These are phyloP conservation scores for Neocloeon triangulifer DNA, from an alignment of 1,140 invertebrate species.

Conservation along the genomic window DNA sequence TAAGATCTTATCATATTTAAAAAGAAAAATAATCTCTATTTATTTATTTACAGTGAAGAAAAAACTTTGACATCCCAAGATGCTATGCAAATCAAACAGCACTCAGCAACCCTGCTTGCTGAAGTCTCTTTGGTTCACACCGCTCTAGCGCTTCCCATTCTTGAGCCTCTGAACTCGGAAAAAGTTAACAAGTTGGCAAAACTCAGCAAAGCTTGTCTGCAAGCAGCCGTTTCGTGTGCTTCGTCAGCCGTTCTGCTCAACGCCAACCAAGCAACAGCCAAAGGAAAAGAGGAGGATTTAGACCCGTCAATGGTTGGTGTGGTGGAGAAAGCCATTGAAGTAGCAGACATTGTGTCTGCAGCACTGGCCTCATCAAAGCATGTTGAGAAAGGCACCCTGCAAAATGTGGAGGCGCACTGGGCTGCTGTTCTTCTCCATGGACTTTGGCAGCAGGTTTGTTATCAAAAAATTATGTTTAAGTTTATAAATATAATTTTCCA, in stretches of 20 bases:
- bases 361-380: no score
- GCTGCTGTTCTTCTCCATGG: no score
- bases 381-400: no score
- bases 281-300: conserved; percentile 26
- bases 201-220: conserved; percentile 55
- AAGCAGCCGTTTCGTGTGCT: conserved; percentile 33
- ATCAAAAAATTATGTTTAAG: no score
- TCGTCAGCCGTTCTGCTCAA: neutral
- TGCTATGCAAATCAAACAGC: conserved; percentile 24
- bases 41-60: no score
- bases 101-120: conserved; percentile 48
- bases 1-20: no score
- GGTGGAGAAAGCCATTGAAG: conserved; percentile 49
- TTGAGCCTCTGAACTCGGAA: conserved; percentile 62
- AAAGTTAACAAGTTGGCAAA: conserved; percentile 56
- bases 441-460: no score
- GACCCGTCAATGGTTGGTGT: conserved; percentile 43
- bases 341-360: conserved; percentile 58
- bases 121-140: conserved; percentile 65
- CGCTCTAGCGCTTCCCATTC: conserved; percentile 58
- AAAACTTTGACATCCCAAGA: no score
- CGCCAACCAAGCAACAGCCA: neutral
- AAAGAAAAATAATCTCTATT: no score
- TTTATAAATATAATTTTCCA: no score
- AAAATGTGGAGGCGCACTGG: no score